Evolutionary conservation across 2,113 vertebrate genomes (phyloP).

Genomic region (Galbula dea): DNA sequence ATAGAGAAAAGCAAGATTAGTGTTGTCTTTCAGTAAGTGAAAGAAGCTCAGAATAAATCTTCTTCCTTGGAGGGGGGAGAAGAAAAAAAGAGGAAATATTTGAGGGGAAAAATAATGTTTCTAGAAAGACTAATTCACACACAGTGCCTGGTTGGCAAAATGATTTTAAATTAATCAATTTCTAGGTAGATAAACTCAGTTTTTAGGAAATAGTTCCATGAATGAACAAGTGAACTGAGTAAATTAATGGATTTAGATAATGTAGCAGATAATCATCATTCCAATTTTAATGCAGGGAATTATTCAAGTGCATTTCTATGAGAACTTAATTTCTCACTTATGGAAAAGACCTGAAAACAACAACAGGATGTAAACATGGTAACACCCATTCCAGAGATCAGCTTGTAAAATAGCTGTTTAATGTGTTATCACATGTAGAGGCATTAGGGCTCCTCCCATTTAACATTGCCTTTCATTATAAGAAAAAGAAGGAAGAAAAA

Average conservation of each 20-base stretch:
- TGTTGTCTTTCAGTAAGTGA: not conserved
- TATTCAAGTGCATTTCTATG: not conserved
- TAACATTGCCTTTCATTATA: not conserved
- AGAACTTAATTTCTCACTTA: not conserved
- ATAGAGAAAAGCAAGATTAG: not conserved
- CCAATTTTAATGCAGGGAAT: not conserved
- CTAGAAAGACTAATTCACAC: not conserved
- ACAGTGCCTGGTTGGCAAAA: not conserved
- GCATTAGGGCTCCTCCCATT: not conserved
- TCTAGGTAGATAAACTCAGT: not conserved
- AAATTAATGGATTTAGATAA: not conserved
- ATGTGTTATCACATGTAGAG: not conserved
- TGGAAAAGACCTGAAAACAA: not conserved
- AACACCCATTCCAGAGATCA: not conserved
- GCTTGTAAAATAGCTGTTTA: not conserved
- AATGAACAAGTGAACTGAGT: not conserved
- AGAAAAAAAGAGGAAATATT: not conserved
- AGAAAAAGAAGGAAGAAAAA: not conserved
- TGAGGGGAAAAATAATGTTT: not conserved
- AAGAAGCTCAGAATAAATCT: not conserved
- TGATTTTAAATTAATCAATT: not conserved
- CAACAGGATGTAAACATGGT: not conserved
- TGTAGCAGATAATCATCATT: not conserved
- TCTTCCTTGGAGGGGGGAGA: not conserved
- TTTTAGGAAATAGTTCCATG: not conserved